Evolutionary conservation across 2,797 vertebrate species (phyloP).

Genomic region (Staurois parvus): DNA sequence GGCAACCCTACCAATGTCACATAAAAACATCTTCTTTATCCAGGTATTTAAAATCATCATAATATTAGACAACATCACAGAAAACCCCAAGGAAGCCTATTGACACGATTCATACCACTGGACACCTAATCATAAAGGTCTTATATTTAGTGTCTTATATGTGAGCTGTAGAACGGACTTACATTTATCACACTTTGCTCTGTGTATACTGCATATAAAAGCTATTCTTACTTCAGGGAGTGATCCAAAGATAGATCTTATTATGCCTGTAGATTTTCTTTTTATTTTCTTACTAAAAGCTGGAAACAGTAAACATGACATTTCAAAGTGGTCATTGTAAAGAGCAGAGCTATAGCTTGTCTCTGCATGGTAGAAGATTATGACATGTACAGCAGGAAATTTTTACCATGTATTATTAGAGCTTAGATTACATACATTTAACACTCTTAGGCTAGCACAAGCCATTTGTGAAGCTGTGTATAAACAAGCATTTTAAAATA

Average conservation of each 20-base stretch:
- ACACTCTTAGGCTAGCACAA: no score
- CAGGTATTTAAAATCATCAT: no score
- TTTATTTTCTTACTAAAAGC: not conserved
- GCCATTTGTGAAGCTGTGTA: no score
- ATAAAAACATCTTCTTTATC: no score
- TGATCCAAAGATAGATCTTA: not conserved
- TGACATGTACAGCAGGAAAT: not conserved
- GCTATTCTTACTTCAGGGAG: not conserved
- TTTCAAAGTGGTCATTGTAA: not conserved
- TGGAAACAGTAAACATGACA: constrained; percentile 1
- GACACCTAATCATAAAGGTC: no score
- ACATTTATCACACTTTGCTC: constrained; percentile 15
- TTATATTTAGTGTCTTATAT: constrained; percentile 22
- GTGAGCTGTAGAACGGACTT: constrained; percentile 10
- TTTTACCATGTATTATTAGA: no score
- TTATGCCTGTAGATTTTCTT: not conserved
- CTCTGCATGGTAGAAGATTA: not conserved
- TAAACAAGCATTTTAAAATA: no score
- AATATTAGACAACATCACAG: no score
- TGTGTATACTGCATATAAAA: not conserved
- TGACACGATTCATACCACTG: no score
- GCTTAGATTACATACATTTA: not conserved
- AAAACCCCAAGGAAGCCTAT: no score
- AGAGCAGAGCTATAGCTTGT: not conserved
- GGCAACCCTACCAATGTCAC: no score